Conservation (phyloP, 2,888 invertebrate species). For the Plebejus melissa region DNA sequence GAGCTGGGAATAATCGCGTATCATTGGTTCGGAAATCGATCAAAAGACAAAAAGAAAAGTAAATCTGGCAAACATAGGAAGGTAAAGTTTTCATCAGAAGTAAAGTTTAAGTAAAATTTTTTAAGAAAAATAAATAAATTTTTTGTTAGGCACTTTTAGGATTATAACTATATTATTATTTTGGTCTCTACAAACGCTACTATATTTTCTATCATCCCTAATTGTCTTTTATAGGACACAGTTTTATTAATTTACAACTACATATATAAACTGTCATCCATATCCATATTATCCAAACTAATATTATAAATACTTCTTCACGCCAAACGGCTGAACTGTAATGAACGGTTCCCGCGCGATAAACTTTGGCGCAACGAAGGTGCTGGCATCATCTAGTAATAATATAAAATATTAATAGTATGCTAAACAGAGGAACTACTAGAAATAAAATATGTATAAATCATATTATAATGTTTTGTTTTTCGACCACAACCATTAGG, state of each 20-base stretch:
- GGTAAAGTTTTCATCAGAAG: not conserved
- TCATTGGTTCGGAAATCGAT: conserved; percentile 17
- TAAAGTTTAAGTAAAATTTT: not conserved
- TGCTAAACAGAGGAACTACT: not conserved
- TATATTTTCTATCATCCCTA: not conserved
- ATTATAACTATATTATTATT: not conserved
- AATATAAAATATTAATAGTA: not conserved
- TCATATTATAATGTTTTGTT: conserved; percentile 12
- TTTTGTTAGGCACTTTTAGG: not conserved
- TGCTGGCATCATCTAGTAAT: not conserved
- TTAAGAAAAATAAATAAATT: conserved; percentile 9
- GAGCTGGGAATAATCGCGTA: conserved; percentile 43
- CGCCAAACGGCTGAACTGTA: too few relatives aligned
- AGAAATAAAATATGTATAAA: not conserved
- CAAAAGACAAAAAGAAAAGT: not conserved
- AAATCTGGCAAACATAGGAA: not conserved
- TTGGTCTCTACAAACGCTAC: not conserved
- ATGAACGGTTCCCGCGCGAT: too few relatives aligned
- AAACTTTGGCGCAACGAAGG: too few relatives aligned
- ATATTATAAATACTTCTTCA: too few relatives aligned
- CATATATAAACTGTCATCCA: not conserved
- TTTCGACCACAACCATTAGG: not conserved
- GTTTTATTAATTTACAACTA: not conserved
- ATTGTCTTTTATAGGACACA: too few relatives aligned
- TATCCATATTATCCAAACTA: too few relatives aligned